Evolutionary conservation across 2,797 vertebrate genomes (phyloP).

Genomic region (Chaunax sp.): DNA sequence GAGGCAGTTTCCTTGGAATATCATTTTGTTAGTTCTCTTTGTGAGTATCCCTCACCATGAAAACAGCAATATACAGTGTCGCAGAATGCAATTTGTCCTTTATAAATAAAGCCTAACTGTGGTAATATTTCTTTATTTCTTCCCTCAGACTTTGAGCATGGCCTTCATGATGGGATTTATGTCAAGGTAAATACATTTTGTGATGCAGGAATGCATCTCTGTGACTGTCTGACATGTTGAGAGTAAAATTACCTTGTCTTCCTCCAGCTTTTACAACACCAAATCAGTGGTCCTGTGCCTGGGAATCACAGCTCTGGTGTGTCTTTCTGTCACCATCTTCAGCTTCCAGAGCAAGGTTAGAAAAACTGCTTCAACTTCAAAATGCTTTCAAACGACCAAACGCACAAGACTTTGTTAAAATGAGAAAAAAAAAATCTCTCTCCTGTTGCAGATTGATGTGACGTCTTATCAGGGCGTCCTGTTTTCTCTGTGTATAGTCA

Average conservation of each 20-base stretch:
- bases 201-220: not conserved
- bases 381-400: not conserved
- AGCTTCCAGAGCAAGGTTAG: slow-evolving; percentile 96
- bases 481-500: slow-evolving; percentile 90
- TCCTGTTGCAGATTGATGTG: slow-evolving; percentile 87
- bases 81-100: not conserved
- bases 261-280: slow-evolving; percentile 92
- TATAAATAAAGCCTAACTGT: not conserved
- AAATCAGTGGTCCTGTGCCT: slow-evolving; percentile 91
- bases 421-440: not conserved
- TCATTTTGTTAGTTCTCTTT: slow-evolving; percentile 91
- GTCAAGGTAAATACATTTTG: slow-evolving; percentile 76
- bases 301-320: slow-evolving; percentile 91
- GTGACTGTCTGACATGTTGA: not conserved
- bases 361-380: not conserved
- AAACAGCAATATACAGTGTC: not conserved
- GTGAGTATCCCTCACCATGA: slow-evolving; percentile 83
- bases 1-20: slow-evolving; percentile 94
- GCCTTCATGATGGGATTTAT: slow-evolving; percentile 85
- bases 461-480: slow-evolving; percentile 92
- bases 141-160: slow-evolving; percentile 82
- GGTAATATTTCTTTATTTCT: slow-evolving; percentile 10
- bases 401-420: not conserved
- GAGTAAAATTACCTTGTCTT: slow-evolving; percentile 7
- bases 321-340: slow-evolving; percentile 92